Percentiles rank a stretch among this genome's conserved stretches.
phyloP scores from a whole-genome alignment of 1,140 invertebrate species.

The Scaptomyza hsui region DNA sequence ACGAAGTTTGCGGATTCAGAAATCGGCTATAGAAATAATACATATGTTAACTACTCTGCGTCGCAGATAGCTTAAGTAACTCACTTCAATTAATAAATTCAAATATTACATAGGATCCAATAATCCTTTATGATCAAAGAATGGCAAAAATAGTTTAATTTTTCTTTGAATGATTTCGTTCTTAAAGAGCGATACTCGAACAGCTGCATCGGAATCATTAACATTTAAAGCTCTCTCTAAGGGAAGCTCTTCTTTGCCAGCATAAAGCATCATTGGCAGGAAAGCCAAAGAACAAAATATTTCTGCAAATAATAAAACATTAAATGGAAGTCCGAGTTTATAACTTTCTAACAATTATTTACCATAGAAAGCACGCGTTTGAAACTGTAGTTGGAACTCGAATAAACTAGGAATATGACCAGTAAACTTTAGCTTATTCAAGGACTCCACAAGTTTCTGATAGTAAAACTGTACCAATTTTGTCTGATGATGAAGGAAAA shows the following conservation, averaged over 20 bases:
- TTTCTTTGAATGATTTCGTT: slow-evolving; percentile 37
- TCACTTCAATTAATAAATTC: no score
- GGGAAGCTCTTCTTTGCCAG: slow-evolving; percentile 60
- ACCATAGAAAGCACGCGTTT: slow-evolving; percentile 59
- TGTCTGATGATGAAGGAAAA: slow-evolving; percentile 8
- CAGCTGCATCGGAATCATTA: slow-evolving; percentile 30
- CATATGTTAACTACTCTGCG: no score
- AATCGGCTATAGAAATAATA: no score
- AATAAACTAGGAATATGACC: slow-evolving; percentile 59
- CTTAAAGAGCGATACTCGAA: slow-evolving; percentile 43
- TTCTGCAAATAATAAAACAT: background rate
- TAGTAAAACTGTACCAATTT: slow-evolving; percentile 71
- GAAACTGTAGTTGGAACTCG: slow-evolving; percentile 56
- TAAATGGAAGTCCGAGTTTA: background rate
- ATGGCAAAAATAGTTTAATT: slow-evolving; percentile 45
- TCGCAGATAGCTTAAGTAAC: no score
- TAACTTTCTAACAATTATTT: background rate
- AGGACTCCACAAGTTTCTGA: slow-evolving; percentile 36
- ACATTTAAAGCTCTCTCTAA: slow-evolving; percentile 39
- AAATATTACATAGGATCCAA: no score
- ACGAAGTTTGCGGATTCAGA: no score
- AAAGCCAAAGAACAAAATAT: no score
- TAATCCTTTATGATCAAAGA: slow-evolving; percentile 63
- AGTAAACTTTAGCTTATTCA: slow-evolving; percentile 48
- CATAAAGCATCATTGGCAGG: slow-evolving; percentile 56